Base-by-base conservation (phyloP, 2,797 vertebrate genomes). In the Apogon talboti region DNA sequence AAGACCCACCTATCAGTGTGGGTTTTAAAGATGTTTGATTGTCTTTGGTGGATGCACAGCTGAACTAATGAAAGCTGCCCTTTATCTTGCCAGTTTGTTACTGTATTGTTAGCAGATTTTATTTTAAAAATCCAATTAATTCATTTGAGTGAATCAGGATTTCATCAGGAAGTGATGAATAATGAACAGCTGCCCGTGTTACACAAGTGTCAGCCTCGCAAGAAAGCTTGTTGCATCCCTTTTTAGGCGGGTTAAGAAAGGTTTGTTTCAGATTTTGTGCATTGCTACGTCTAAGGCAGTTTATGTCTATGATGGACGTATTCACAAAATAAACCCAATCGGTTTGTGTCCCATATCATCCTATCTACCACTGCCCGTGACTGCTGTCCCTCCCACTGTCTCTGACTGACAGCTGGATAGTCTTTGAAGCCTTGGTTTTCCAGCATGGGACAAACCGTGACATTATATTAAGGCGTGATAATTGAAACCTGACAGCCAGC, bases 321-420 rank as follows among this genome's bases (percentile, higher is more conserved):
- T 19, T 51, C 24, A 16, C 12, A 37, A 28, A 15, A 24, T 28
- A 0, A 1, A n/a, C 19, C 14, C 15, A 4, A 24, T n/a, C 14
- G 14, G 1, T 21, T 46, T 41, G n/a, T 15, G 9, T 35, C 43
- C 41, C 11, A 16, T 21, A 49, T 43, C 30, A 11, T 58, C 7
- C 19, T 30, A 44, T 54, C 28, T 47, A 35, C 38, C 53, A 40
- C 13, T 13, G 67, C 52, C 46, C 15, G 35, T 38, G n/a, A 11
- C 33, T 46, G 38, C 61, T 15, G 51, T 35, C 56, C 10, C n/a
- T 0, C 13, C 42, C 38, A 15, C 28, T 1, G 38, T 16, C 52
- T 41, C 18, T 44, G 13, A 44, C 8, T 51, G 49, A 51, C 60
- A 40, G 38, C 14, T 42, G 53, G 8, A 70, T 50, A 30, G 16